Evolutionary conservation across 1,140 invertebrate genomes (phyloP).

Genomic region (Linepithema humile): DNA sequence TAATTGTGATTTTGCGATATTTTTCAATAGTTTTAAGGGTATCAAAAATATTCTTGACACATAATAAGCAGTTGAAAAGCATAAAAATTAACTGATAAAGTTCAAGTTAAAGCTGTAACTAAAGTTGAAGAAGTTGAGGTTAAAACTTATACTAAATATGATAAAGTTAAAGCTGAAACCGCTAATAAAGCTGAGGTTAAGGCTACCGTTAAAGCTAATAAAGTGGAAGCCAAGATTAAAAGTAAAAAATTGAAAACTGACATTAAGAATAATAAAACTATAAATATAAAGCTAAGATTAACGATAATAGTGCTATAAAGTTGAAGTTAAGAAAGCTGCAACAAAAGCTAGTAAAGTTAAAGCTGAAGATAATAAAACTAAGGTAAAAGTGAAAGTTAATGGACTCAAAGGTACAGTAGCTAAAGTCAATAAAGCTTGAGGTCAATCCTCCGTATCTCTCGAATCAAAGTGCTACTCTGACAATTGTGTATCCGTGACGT

Average conservation of each 20-base stretch:
- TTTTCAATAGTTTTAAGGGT: background rate
- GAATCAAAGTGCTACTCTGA: background rate
- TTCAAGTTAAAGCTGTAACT: background rate
- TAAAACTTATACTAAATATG: background rate
- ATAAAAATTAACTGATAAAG: too few relatives aligned
- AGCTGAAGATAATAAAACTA: background rate
- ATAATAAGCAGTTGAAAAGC: background rate
- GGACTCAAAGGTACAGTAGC: background rate
- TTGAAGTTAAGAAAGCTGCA: background rate
- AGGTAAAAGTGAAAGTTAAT: background rate
- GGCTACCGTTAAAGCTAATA: background rate
- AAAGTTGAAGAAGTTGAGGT: background rate
- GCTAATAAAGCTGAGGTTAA: background rate
- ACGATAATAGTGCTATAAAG: too few relatives aligned
- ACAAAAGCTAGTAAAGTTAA: background rate
- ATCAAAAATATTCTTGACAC: background rate
- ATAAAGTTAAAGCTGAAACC: background rate
- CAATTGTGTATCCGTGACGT: constrained; percentile 15
- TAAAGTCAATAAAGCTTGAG: background rate
- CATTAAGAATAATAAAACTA: constrained; percentile 2
- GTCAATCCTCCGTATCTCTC: background rate
- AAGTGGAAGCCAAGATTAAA: background rate
- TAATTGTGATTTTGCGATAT: background rate
- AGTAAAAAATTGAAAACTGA: background rate
- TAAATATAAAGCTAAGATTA: background rate